Evolutionary conservation across 2,888 invertebrate species (phyloP).

Genomic region (Drosophila parthenogenetica): DNA sequence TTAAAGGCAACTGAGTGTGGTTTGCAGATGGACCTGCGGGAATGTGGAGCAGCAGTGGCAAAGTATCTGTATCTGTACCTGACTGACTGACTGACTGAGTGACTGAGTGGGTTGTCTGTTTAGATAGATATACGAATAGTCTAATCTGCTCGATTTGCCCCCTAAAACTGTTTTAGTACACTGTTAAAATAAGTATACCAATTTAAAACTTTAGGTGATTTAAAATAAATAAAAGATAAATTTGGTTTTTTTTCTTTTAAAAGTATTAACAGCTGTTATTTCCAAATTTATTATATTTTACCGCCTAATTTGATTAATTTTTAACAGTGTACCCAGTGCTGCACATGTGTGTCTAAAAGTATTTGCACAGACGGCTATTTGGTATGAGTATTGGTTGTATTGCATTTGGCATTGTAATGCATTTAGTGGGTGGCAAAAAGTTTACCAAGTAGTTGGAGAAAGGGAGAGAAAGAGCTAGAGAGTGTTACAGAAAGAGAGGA

Average conservation of each 20-base stretch:
- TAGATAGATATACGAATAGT: slow-evolving; percentile 28
- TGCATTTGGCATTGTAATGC: slow-evolving; percentile 70
- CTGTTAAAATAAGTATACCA: not conserved
- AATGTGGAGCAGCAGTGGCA: slow-evolving; percentile 67
- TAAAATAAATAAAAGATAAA: no score
- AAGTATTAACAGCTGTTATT: no score
- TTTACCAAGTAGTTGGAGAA: slow-evolving; percentile 5
- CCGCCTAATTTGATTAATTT: not conserved
- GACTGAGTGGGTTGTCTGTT: slow-evolving; percentile 37
- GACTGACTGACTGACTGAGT: slow-evolving; percentile 27
- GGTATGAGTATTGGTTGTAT: slow-evolving; percentile 1
- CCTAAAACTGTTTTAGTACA: not conserved
- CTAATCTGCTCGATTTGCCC: not conserved
- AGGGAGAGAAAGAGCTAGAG: not conserved
- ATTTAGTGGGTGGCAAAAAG: slow-evolving; percentile 59
- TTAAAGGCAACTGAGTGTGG: slow-evolving; percentile 17
- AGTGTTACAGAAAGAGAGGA: not conserved
- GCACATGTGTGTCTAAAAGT: slow-evolving; percentile 49
- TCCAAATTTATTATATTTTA: not conserved
- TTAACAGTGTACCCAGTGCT: slow-evolving; percentile 20
- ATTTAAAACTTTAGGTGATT: no score
- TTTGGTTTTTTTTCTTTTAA: no score
- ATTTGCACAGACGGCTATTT: slow-evolving; percentile 57
- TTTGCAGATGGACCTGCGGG: slow-evolving; percentile 31
- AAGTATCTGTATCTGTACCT: slow-evolving; percentile 23